Base-by-base conservation (phyloP, 2,888 invertebrate genomes). In the Andrena bicolor region DNA sequence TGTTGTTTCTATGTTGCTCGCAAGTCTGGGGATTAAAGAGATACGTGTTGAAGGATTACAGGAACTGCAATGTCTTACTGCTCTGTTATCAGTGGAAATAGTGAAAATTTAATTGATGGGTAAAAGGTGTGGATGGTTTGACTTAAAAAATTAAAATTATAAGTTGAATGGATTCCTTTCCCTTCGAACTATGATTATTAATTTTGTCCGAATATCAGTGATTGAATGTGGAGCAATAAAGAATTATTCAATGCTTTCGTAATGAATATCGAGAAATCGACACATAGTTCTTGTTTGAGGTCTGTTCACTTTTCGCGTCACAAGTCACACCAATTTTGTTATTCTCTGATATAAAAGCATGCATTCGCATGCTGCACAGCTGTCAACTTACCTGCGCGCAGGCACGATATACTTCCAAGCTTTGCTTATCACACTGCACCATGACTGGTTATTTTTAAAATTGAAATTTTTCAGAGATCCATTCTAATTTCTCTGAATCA, bases 371-470 rank as follows among this genome's bases (percentile, higher is more conserved):
- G 56, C 26, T 13, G 20, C 56, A 56, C 3, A 26, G 26, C 56
- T 56, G 23, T 56, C 56, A 56, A 56, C 56, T 56, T 56, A 26
- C 56, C 20, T 10, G 26, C 56, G 56, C 23, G 26, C 56, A 56
- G 10, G 10, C 56, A 20, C 20, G 20, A 10, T 20, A 20, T 10
- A 20, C 23, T 23, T 13, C 56, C 56, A 26, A 10, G 56, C 23
- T 26, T 8, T 23, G 20, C 56, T 23, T 56, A 56, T 56, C 56
- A 20, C 23, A 3, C 10, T 56, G 26, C 23, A 26, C 23, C 26
- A 13, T 56, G 56, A 56, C 56, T 56, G 10, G 56, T 56, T 56
- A 56, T 56, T 56, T 56, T 23, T 23, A 10, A 20, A 56, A 56
- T 56, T 23, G 56, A 56, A 20, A 3, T 10, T 26, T 26, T 56